Evolutionary conservation across 2,888 invertebrate genomes (phyloP).

Genomic region (Chelonus formosanus): DNA sequence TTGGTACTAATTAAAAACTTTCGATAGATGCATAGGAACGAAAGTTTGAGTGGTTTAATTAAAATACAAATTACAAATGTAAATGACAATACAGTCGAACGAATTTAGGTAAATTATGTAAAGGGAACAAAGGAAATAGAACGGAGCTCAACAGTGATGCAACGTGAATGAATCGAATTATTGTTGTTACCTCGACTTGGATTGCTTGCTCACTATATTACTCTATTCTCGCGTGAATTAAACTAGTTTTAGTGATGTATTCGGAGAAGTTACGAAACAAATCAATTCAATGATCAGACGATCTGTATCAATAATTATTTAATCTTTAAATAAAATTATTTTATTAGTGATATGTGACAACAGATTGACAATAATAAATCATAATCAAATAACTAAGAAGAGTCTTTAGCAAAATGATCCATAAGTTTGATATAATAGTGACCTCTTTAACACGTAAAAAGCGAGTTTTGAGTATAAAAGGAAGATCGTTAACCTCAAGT

Average conservation of each 20-base stretch:
- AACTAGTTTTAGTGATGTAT: background rate
- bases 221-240: conserved; percentile 10
- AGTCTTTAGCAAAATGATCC: no score
- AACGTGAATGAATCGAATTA: conserved; percentile 25
- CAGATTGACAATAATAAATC: background rate
- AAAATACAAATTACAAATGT: conserved; percentile 46
- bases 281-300: background rate
- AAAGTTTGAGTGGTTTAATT: conserved; percentile 45
- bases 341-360: background rate
- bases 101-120: conserved; percentile 38
- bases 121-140: conserved; percentile 39
- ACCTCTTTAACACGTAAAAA: no score
- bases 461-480: conserved; percentile 13
- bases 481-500: conserved; percentile 41
- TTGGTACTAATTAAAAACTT: conserved; percentile 40
- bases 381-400: no score
- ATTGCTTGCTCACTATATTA: conserved; percentile 20
- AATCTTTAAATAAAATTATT: conserved; percentile 4
- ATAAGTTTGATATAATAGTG: no score
- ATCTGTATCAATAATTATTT: background rate
- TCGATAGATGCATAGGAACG: conserved; percentile 17
- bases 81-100: conserved; percentile 38
- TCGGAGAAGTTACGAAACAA: conserved; percentile 1
- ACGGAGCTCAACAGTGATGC: conserved; percentile 37
- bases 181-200: conserved; percentile 17